Base-by-base conservation (phyloP, 2,797 vertebrate species). In the Neostethus bicornis region DNA sequence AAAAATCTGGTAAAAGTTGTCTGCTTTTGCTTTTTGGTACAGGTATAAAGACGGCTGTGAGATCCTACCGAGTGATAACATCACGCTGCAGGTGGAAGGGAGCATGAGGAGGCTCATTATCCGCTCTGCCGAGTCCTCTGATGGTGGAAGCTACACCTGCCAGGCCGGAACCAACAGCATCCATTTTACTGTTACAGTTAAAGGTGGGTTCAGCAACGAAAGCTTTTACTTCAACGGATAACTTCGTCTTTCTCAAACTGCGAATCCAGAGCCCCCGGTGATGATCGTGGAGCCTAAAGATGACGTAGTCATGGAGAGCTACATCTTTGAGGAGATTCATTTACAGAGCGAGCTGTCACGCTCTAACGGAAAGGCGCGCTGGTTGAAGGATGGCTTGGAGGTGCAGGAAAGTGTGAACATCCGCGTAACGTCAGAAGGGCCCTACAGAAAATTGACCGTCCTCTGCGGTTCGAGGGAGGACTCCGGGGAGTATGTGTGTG, bases 301-400 rank as follows among this genome's bases (percentile, higher is more conserved):
- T 0, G 95, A 96, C 6, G 81, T 91, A 0, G 87, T 89, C 4
- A 87, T 94, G 2, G 75, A 90, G 31, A 80, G 88, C 0, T 43
- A 67, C 6, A 68, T 88, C 0, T 84, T 91, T 0, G 94, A 96
- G 50, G 84, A 91, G 1, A 79, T 96, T 43, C 75, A 87, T 14
- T 71, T 98, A 74, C 93, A 88, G 81, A 98, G 96, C 25, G 92
- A 96, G 84, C 81, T 98, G 58, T 96, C 95, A 32, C 91, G 82
- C 2, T 85, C 87, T 0, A 79, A 75, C 0, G 92, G 89, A n/a
- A 66, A 50, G 0, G 94, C 94, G 59, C 67, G 0, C 25, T 98
- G 96, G 96, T 95, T 91, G 85, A 96, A 94, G 74, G 94, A 98
- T 0, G 93, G 95, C 2, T 87, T 92, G 57, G 88, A 92, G 41